phyloP scores from a whole-genome alignment of 2,888 invertebrate species.

The Drosophila nigricruria region DNA sequence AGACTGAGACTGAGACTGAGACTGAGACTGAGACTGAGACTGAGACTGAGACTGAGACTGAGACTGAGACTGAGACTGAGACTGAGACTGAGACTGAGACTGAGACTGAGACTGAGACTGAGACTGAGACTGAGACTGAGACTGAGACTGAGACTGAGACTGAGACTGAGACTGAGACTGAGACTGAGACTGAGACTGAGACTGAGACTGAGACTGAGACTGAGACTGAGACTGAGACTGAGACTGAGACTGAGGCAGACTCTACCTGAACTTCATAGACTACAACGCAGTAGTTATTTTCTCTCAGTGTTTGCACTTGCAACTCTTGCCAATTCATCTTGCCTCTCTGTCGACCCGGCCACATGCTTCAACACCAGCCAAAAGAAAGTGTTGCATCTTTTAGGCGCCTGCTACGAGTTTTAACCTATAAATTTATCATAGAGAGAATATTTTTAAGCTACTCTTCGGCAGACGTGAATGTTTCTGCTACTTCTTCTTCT shows the following conservation, averaged over 20 bases:
- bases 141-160: neutral
- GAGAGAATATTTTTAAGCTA: constrained; percentile 54
- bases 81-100: neutral
- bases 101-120: neutral
- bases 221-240: neutral
- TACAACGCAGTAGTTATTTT: neutral
- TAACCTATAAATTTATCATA: constrained; percentile 58
- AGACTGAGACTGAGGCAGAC: neutral
- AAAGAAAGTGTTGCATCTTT: constrained; percentile 62
- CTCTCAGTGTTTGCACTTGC: constrained; percentile 41
- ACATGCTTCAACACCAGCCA: constrained; percentile 59
- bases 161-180: neutral
- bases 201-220: neutral
- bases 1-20: neutral
- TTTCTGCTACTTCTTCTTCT: neutral
- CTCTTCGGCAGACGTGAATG: constrained; percentile 30
- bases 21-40: neutral
- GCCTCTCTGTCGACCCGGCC: constrained; percentile 6
- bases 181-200: neutral
- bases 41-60: neutral
- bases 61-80: neutral
- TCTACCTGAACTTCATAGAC: neutral
- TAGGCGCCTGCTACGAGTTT: constrained; percentile 43
- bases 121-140: neutral
- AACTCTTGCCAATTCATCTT: constrained; percentile 21